Evolutionary conservation across 1,140 invertebrate genomes (phyloP).

Genomic region (Aphaenogaster floridana): DNA sequence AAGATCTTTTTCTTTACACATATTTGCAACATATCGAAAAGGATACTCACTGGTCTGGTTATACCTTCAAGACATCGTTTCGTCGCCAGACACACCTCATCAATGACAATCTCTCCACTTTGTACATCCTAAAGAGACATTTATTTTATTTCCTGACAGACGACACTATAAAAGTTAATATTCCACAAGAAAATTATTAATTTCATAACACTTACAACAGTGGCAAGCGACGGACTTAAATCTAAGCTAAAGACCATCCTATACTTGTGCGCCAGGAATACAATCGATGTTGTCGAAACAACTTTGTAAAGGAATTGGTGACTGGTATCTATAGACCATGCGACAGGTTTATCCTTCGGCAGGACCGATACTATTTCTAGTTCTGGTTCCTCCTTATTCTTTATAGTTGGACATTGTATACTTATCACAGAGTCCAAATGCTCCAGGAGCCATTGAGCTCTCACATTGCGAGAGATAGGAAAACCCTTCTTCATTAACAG

Average conservation of each 20-base stretch:
- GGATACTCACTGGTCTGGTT: constrained; percentile 89
- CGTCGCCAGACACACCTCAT: constrained; percentile 90
- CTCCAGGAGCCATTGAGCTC: constrained; percentile 92
- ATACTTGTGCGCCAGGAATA: constrained; percentile 89
- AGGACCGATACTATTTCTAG: constrained; percentile 90
- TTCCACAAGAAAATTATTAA: constrained; percentile 5
- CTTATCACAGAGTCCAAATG: constrained; percentile 90
- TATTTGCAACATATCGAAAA: not conserved
- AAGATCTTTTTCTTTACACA: not conserved
- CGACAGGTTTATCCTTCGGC: constrained; percentile 86
- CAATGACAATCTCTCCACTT: constrained; percentile 90
- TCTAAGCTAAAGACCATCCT: constrained; percentile 93
- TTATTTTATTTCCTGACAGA: not conserved
- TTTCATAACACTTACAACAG: constrained; percentile 88
- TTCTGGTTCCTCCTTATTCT: constrained; percentile 86
- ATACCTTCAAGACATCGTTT: constrained; percentile 89
- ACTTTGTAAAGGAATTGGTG: constrained; percentile 88
- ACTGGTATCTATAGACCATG: constrained; percentile 87
- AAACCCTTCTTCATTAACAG: constrained; percentile 92
- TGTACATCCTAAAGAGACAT: constrained; percentile 88
- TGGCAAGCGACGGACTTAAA: constrained; percentile 92
- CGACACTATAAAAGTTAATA: not conserved
- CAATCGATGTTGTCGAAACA: constrained; percentile 85
- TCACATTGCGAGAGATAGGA: constrained; percentile 91
- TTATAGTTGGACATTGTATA: constrained; percentile 82